Base-by-base conservation (phyloP, 1,140 invertebrate species). In the Hyles vespertilio region DNA sequence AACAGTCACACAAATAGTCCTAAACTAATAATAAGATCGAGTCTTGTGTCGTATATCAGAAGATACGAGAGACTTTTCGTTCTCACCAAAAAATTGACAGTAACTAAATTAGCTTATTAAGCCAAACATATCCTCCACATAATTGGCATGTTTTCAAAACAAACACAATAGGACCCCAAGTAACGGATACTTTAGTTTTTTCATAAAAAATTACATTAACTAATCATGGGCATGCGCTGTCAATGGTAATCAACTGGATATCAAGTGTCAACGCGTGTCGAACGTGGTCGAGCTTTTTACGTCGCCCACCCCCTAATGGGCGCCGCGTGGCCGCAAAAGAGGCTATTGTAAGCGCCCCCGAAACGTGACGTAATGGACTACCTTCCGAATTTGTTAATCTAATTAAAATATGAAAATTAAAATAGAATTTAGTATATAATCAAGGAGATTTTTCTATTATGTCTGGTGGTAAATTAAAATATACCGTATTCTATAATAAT, bases 221-320 rank as follows among this genome's bases (percentile, higher is more conserved):
- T 22, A 22, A 22, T 22, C 22, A 22, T 22, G 22, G 22, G 22
- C 22, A 22, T 22, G 22, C 22, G 62, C 70, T 76, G 77, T 79
- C 79, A 76, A 61, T 79, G 80, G 81, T 84, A 84, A 81, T 84
- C 73, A 81, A 80, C 65, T 81, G 74, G 52, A 57, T 79, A 84
- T 81, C 74, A 65, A 81, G 81, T 80, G 73, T 70, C 70, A 73
- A 48, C 81, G 61, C 79, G 81, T 79, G 81, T 9, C 71, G 32
- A 22, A 62, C 67, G 67, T 65, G 64, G 61, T 11, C 36, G 22
- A 56, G 22, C 57, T 78, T 81, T 84, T 81, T 84, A 75, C 60
- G 36, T 53, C 56, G 58, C 73, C 72, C 65, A 11, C 51, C 53
- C 53, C 65, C 72, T 84, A 84, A 84, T 81, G 74, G 69, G 58